Conservation (phyloP, 2,797 vertebrate genomes). For the Pangasius macronema region DNA sequence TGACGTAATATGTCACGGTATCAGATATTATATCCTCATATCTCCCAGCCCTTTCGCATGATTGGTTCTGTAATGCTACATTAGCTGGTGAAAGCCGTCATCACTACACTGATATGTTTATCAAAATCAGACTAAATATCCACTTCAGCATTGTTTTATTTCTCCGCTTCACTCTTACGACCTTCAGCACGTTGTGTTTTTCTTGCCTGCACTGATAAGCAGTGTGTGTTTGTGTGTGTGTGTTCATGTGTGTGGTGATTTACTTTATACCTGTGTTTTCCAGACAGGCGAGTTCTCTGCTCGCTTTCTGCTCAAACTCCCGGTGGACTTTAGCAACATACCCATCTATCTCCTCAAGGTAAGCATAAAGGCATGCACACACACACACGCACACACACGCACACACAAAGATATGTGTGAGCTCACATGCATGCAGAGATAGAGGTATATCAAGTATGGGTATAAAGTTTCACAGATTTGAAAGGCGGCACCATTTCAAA, state of each 20-base stretch:
- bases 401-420: background rate
- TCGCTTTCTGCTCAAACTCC: conserved; percentile 94
- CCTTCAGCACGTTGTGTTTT: conserved; percentile 8
- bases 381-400: conserved; percentile 8
- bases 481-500: background rate
- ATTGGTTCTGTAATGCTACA: background rate
- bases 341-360: conserved; percentile 98
- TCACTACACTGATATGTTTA: background rate
- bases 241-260: background rate
- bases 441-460: background rate
- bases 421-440: conserved; percentile 19
- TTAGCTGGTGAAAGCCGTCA: background rate
- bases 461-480: background rate
- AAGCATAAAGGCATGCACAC: conserved; percentile 59
- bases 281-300: conserved; percentile 90
- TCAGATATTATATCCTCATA: background rate
- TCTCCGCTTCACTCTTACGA: background rate
- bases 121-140: background rate
- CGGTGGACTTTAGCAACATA: conserved; percentile 97
- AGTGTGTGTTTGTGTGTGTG: background rate
- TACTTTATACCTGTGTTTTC: conserved; percentile 45
- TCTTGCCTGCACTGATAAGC: background rate
- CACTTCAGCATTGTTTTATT: background rate
- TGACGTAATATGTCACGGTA: background rate
- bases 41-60: background rate